These are phyloP conservation scores for Orthosia gothica DNA, from an alignment of 2,888 invertebrate genomes.

Conservation along the genomic window DNA sequence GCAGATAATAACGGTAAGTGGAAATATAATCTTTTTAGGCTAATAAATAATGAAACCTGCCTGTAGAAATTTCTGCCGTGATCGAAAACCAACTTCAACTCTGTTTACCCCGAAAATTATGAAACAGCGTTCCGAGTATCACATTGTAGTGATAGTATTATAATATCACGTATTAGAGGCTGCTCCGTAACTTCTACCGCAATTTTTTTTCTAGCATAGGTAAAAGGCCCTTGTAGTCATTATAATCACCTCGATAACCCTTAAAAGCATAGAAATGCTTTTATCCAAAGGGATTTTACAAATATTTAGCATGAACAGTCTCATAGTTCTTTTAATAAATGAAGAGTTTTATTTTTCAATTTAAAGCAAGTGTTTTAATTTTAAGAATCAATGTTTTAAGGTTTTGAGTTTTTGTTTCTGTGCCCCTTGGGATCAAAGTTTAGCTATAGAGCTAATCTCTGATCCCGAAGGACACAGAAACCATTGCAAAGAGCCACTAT, in stretches of 20 bases:
- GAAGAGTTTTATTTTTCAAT: too few relatives aligned
- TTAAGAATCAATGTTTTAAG: too few relatives aligned
- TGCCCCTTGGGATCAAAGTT: background rate
- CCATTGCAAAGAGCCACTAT: constrained; percentile 25
- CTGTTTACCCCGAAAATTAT: background rate
- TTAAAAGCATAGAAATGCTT: too few relatives aligned
- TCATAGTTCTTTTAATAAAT: too few relatives aligned
- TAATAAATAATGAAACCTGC: background rate
- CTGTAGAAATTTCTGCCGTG: background rate
- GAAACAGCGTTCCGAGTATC: background rate
- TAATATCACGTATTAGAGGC: background rate
- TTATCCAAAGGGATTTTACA: too few relatives aligned
- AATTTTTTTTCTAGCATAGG: too few relatives aligned
- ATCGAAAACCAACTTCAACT: background rate
- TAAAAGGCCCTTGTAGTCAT: too few relatives aligned
- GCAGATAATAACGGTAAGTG: constrained; percentile 8
- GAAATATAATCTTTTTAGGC: constrained; percentile 6
- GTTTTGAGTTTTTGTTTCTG: background rate
- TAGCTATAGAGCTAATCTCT: constrained; percentile 9
- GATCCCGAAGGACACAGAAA: constrained; percentile 13
- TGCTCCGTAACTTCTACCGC: background rate
- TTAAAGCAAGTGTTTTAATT: too few relatives aligned
- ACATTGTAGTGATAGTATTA: background rate
- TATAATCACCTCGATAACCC: too few relatives aligned
- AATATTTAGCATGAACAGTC: too few relatives aligned